Base-by-base conservation (phyloP, 2,888 invertebrate species). In the Pandemis cinnamomeana region DNA sequence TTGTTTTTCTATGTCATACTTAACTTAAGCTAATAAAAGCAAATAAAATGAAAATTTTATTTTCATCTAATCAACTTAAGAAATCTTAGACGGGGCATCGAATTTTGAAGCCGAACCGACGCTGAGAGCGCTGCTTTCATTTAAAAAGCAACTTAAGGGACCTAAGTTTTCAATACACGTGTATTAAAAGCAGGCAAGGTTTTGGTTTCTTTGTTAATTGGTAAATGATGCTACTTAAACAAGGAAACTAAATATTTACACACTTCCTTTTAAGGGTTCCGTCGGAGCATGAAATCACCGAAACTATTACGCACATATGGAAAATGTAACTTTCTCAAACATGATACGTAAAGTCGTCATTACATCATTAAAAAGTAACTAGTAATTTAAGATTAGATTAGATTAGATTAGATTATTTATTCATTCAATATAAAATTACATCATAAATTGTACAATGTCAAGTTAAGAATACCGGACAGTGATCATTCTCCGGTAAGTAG, bases 21-120 rank as follows among this genome's bases (percentile, higher is more conserved):
- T 58, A 53, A 51, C 1, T 55, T 55, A 15, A 27, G 58, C 58
- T 58, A 58, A 58, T 58, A 20, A 55, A 20, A 55, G 55, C 55
- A 10, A 20, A 27, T 58, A 58, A 20, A 8, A 27, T 58, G 27
- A 58, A 58, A 58, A 27, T 20, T 27, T 61, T 7, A 61, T 61
- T 61, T 61, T 13, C n/a, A 42, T 41, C n/a, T 0, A 7, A 5
- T 61, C 41, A 5, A 7, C 61, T 60, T 60, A 11, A 61, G 13
- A 61, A 7, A 41, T 2, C 5, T 1, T 6, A 41, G 2, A 7
- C n/a, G 41, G 61, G 7, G 61, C 61, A 41, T n/a, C n/a, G 61
- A 61, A 7, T 61, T 41, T 5, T 41, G 41, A 61, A 41, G n/a
- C 61, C 41, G 2, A 41, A 61, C 41, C 10, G 13, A 41, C 20